Evolutionary conservation across 2,797 vertebrate genomes (phyloP).

Genomic region (Coregonus suidteri): DNA sequence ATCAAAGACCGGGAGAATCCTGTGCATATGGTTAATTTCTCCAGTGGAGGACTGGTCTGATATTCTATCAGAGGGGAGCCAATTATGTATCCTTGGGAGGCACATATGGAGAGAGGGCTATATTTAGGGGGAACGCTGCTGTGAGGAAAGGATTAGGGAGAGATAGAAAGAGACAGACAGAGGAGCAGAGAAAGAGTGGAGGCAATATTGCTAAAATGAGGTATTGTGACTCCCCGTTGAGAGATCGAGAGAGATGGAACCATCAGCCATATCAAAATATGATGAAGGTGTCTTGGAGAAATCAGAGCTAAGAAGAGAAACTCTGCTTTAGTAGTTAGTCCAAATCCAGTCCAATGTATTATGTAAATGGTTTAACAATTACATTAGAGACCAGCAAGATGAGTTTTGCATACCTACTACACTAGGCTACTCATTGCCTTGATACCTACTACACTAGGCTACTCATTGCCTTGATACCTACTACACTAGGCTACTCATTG

Average conservation of each 20-base stretch:
- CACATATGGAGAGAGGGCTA: slow-evolving; percentile 43
- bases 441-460: too few relatives aligned
- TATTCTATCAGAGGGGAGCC: slow-evolving; percentile 16
- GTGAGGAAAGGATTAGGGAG: slow-evolving; percentile 33
- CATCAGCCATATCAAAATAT: neutral
- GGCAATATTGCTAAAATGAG: neutral
- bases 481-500: neutral
- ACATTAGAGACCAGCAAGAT: neutral
- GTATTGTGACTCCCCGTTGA: neutral
- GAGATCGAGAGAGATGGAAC: slow-evolving; percentile 11
- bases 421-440: neutral
- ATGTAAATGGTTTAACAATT: neutral
- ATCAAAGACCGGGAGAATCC: neutral
- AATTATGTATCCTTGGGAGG: slow-evolving; percentile 40
- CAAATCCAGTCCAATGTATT: neutral
- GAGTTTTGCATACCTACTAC: neutral
- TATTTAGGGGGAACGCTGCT: slow-evolving; percentile 44
- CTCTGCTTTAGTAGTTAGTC: neutral
- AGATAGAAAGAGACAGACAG: slow-evolving; percentile 34
- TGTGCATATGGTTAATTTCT: slow-evolving; percentile 4
- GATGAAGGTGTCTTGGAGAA: slow-evolving; percentile 2
- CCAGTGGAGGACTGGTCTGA: slow-evolving; percentile 8
- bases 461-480: neutral
- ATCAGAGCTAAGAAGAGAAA: neutral
- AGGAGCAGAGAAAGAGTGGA: slow-evolving; percentile 1